phyloP scores from a whole-genome alignment of 2,113 vertebrate species.

The Nematolebias whitei region DNA sequence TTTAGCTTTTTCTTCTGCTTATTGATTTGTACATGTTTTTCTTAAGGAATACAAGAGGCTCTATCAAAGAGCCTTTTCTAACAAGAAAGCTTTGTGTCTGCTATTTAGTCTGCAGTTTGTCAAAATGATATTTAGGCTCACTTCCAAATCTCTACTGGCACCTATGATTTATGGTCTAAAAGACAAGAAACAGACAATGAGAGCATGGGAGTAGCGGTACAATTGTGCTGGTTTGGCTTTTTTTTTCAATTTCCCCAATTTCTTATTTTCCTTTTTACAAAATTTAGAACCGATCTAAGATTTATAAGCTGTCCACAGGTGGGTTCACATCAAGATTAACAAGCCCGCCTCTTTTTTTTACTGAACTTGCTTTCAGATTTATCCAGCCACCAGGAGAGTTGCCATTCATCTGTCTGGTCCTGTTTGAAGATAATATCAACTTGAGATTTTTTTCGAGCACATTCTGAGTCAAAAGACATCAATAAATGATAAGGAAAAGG shows the following conservation, averaged over 20 bases:
- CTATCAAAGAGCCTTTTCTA: constrained; percentile 72
- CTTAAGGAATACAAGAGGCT: constrained; percentile 44
- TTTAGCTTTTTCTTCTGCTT: constrained; percentile 59
- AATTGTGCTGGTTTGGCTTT: neutral
- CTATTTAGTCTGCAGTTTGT: constrained; percentile 71
- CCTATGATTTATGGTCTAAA: constrained; percentile 38
- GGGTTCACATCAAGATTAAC: constrained; percentile 32
- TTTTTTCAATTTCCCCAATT: neutral
- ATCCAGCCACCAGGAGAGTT: constrained; percentile 20
- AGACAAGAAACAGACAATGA: constrained; percentile 28
- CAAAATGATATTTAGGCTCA: constrained; percentile 61
- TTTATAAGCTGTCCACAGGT: constrained; percentile 41
- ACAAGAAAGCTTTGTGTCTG: constrained; percentile 57
- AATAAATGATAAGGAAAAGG: constrained; percentile 46
- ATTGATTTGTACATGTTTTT: constrained; percentile 65
- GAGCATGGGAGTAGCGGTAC: neutral
- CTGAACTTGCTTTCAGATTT: constrained; percentile 14
- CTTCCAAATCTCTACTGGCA: constrained; percentile 58
- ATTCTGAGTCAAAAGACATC: constrained; percentile 30
- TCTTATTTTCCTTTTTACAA: neutral
- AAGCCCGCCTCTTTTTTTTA: neutral
- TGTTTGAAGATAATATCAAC: constrained; percentile 52
- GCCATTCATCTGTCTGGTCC: constrained; percentile 36
- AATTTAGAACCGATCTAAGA: neutral
- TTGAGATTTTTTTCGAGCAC: constrained; percentile 27